Conservation (phyloP, 1,140 invertebrate species). For the Leptinotarsa texana region DNA sequence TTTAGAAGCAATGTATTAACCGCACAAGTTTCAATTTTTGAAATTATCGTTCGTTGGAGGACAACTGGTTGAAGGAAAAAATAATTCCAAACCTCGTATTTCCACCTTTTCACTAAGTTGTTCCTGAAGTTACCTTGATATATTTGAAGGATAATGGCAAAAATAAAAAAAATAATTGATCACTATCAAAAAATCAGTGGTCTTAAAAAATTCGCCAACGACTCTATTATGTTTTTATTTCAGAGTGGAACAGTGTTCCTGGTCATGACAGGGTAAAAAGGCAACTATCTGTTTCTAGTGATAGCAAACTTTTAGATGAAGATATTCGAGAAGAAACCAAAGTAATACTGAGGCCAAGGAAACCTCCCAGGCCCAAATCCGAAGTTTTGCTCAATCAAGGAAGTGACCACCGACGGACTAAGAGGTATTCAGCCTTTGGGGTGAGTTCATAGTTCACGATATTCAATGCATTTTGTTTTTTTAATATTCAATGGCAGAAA, state of each 20-base stretch:
- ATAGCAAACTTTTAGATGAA: constrained; percentile 85
- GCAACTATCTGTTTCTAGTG: constrained; percentile 86
- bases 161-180: too few species aligned
- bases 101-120: background rate
- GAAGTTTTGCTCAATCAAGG: constrained; percentile 80
- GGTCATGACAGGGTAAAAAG: constrained; percentile 79
- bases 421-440: constrained; percentile 89
- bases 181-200: too few species aligned
- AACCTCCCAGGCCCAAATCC: constrained; percentile 86
- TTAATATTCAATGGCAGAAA: background rate
- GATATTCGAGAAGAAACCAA: constrained; percentile 81
- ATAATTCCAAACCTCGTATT: too few species aligned
- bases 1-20: too few species aligned
- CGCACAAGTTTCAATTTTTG: too few species aligned
- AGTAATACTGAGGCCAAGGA: constrained; percentile 83
- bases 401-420: constrained; percentile 71
- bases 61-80: too few species aligned
- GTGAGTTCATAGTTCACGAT: constrained; percentile 62
- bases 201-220: too few species aligned
- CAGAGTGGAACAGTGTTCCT: constrained; percentile 78
- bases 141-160: too few species aligned
- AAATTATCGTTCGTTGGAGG: too few species aligned
- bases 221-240: constrained; percentile 42
- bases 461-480: background rate
- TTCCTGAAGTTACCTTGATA: too few species aligned